These are phyloP conservation scores for Atherinomorus stipes DNA, from an alignment of 2,113 vertebrate species.

Conservation along the genomic window DNA sequence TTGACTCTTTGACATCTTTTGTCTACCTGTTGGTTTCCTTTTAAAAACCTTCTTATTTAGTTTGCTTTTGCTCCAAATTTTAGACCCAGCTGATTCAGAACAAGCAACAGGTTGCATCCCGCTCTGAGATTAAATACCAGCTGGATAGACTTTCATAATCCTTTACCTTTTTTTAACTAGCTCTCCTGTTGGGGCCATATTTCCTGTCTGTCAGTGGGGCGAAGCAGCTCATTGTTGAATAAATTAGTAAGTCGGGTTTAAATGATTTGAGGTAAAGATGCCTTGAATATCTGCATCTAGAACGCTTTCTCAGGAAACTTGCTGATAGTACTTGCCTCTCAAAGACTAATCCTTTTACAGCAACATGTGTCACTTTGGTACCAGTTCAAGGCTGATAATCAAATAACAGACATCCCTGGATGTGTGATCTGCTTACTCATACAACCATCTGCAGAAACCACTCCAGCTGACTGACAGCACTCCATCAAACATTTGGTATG, in stretches of 20 bases:
- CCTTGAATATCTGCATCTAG: background rate
- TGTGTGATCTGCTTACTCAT: conserved; percentile 64
- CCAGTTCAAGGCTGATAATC: conserved; percentile 43
- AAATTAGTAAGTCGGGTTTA: background rate
- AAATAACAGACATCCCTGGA: conserved; percentile 32
- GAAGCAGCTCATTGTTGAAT: too few species aligned
- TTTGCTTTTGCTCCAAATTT: too few species aligned
- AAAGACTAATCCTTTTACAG: conserved; percentile 31
- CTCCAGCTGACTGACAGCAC: conserved; percentile 11
- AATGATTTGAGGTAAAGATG: background rate
- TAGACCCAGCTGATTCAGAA: too few species aligned
- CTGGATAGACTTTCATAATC: too few species aligned
- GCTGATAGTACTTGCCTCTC: conserved; percentile 14
- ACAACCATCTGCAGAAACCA: conserved; percentile 24
- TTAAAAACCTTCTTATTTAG: too few species aligned
- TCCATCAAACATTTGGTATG: conserved; percentile 53
- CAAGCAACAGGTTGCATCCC: too few species aligned
- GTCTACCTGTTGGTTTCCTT: too few species aligned
- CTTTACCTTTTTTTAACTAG: too few species aligned
- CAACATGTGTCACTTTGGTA: conserved; percentile 18
- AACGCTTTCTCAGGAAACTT: background rate
- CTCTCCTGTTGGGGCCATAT: too few species aligned
- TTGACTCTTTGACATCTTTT: too few species aligned
- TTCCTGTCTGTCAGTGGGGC: too few species aligned
- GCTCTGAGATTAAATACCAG: too few species aligned